Base-by-base conservation (phyloP, 2,888 invertebrate species). In the Thymelicus lineola region DNA sequence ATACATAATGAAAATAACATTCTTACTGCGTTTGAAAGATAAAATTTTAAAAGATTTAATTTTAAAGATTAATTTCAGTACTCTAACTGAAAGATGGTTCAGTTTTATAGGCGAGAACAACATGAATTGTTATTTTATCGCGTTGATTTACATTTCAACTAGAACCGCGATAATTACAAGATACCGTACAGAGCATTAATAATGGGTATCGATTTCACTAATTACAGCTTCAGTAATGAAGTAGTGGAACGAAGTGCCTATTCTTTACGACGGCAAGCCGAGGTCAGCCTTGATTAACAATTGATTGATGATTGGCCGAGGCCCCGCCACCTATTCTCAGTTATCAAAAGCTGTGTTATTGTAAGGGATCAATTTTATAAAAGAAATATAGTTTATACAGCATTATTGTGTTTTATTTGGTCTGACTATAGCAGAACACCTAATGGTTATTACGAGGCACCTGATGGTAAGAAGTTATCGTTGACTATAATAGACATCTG, bases 281-380 rank as follows among this genome's bases (percentile, higher is more conserved):
- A 80, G 84, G 79, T 75, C 79, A 78, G 75, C 73, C 57, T 74
- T 73, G 73, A 75, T 73, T 73, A 72, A 70, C 68, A 76, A 77
- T 72, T 72, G 72, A 72, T 72, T 72, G 66, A 72, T 72, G 65
- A 68, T 74, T 73, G 74, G 73, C 75, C 67, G 74, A 72, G 46
- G 50, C 28, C 45, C 53, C 61, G 60, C 61, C 55, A 62, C 68
- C 55, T 68, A 68, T 57, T 68, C 68, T 62, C 61, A 67, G 53
- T 68, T 62, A 68, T 68, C 45, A 67, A 67, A 61, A 17, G 9
- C 53, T 28, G 48, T 68, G 60, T 67, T 67, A 61, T 68, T 61
- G 36, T 55, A 28, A 36, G 60, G 67, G 50, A 67, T 67, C 20
- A 9, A 20, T 53, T 53, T 57, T 28, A 28, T 14, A 55, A 57